Conservation (phyloP, 1,140 invertebrate genomes). For the Listronotus oregonensis region DNA sequence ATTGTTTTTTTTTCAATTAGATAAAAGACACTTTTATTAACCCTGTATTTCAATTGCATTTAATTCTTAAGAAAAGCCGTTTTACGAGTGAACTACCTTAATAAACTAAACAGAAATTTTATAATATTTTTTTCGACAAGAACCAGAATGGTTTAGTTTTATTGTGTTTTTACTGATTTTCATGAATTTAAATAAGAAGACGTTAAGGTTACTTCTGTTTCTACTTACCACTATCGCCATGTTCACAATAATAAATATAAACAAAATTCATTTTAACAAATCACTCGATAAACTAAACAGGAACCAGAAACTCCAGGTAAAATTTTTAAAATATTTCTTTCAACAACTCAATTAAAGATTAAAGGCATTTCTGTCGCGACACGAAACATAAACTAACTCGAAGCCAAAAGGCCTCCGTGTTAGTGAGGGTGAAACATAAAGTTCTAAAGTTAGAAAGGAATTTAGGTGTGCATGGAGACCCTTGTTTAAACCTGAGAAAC, state of each 20-base stretch:
- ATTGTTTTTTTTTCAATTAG: no score
- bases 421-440: conserved; percentile 13
- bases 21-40: no score
- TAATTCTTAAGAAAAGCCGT: no score
- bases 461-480: conserved; percentile 13
- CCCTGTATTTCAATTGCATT: no score
- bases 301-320: conserved; percentile 11
- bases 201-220: no score
- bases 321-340: conserved; percentile 1
- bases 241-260: conserved; percentile 35
- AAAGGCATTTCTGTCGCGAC: background rate
- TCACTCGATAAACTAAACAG: background rate
- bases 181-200: no score
- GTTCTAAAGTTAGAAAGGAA: conserved; percentile 32
- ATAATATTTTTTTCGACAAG: no score
- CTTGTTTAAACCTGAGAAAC: conserved; percentile 20
- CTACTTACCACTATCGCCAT: conserved; percentile 11
- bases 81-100: no score
- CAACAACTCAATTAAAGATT: background rate
- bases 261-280: conserved; percentile 20
- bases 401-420: conserved; percentile 11
- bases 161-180: no score
- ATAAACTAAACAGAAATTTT: no score
- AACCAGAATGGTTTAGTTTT: no score
- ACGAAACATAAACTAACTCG: conserved; percentile 20